Base-by-base conservation (phyloP, 2,888 invertebrate species). In the Leucania comma region DNA sequence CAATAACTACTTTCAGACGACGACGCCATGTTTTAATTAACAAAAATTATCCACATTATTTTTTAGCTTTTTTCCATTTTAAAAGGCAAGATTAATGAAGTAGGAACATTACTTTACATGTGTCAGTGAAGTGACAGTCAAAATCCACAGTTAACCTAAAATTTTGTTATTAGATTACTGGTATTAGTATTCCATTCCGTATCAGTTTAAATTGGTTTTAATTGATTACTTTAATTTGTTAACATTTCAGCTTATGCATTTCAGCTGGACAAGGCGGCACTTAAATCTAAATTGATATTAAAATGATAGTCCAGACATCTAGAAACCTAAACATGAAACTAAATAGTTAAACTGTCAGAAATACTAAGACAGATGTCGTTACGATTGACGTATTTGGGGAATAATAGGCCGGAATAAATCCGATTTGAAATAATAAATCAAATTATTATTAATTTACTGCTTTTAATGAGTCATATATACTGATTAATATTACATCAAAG, bases 251-350 rank as follows among this genome's bases (percentile, higher is more conserved):
- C 17, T 17, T 14, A 38, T 38, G 12, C 3, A 3, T 35, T 35
- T 1, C 1, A 35, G 5, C 0, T 14, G 4, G 38, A 17, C 14
- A 42, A 42, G 14, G 14, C 14, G 14, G 38, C 14, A 14, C 14
- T 3, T 3, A 46, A 48, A n/a, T 48, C 20, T 46, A 20, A 42
- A 42, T 42, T 42, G 0, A 4, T 42, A 14, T 4, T 3, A 10
- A 12, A 0, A 22, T 9, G 22, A 8, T 20, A 20, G 38, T 67
- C 50, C 66, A 64, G 65, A n/a, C 65, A 66, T 65, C 66, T 67
- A 65, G 0, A 12, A 22, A 20, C 22, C n/a, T n/a, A 3, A 24
- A 12, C 12, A 12, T 17, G n/a, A 8, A 35, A 68, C 54, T 54
- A 17, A n/a, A 42, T 22, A 26, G 14, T 1, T 17, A 22, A 6